These are phyloP conservation scores for Halcyon chelicuti DNA, from an alignment of 2,797 vertebrate species.

Conservation along the genomic window DNA sequence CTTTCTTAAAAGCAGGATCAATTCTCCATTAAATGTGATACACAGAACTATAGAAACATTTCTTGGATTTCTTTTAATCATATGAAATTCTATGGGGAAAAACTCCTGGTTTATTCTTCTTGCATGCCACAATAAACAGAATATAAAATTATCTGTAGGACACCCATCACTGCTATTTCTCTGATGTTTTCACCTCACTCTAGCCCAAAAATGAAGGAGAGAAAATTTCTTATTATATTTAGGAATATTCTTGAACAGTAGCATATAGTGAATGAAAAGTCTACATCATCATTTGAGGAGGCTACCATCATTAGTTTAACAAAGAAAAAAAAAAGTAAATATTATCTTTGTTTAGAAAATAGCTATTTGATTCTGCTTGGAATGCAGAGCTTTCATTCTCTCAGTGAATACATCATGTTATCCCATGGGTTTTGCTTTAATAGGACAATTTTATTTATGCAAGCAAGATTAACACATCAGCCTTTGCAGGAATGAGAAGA, in stretches of 20 bases:
- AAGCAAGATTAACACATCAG: neutral
- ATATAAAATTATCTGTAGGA: neutral
- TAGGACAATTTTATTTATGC: neutral
- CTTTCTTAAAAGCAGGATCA: slow-evolving; percentile 13
- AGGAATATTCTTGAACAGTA: neutral
- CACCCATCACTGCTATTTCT: neutral
- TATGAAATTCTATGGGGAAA: neutral
- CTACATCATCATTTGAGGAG: neutral
- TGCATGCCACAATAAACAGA: neutral
- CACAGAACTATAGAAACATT: neutral
- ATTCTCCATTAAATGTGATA: neutral
- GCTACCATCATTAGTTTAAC: neutral
- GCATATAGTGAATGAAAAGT: neutral
- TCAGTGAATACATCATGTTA: neutral
- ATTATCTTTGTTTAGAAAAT: neutral
- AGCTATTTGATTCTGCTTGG: neutral
- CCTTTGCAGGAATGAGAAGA: neutral
- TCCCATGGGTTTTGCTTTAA: neutral
- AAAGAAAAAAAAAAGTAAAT: neutral
- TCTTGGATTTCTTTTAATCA: neutral
- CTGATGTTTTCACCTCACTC: neutral
- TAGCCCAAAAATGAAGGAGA: neutral
- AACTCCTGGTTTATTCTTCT: neutral
- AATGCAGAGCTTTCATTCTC: slow-evolving; percentile 3
- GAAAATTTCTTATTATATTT: neutral